A percentile compares a stretch with the other conserved stretches of the same genome.
phyloP scores from a whole-genome alignment of 2,113 vertebrate species.

The Tragelaphus buxtoni region DNA sequence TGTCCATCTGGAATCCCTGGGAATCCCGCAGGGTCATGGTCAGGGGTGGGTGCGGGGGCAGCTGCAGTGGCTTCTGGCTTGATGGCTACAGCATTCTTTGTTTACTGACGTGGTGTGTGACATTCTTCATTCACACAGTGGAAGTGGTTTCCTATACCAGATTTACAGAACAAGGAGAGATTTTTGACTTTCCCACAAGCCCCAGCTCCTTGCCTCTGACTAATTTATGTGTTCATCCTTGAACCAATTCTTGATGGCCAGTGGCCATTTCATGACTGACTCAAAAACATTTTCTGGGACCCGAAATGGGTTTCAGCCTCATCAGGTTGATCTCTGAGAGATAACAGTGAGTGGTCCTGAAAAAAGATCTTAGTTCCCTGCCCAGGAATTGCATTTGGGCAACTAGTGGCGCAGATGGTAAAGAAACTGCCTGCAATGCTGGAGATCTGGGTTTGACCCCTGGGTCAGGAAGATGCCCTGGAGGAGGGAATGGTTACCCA shows the following conservation, averaged over 20 bases:
- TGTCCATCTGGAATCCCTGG: neutral
- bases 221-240: neutral
- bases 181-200: neutral
- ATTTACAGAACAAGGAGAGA: neutral
- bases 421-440: neutral
- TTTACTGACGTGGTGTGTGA: neutral
- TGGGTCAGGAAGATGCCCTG: neutral
- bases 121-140: neutral
- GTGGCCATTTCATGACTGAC: neutral
- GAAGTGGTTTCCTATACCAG: neutral
- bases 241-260: neutral
- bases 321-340: neutral
- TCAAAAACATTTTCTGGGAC: neutral
- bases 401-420: neutral
- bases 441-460: neutral
- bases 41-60: fast-evolving
- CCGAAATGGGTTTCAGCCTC: neutral
- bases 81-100: neutral
- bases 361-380: neutral
- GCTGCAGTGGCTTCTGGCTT: neutral
- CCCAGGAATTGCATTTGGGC: neutral
- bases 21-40: neutral
- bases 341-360: neutral
- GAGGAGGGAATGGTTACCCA: neutral
- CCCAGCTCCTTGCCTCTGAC: neutral